A percentile compares a stretch with the other conserved stretches of the same genome.
Evolutionary conservation across 2,797 vertebrate genomes (phyloP).

Genomic region (Buphagus erythrorhynchus): DNA sequence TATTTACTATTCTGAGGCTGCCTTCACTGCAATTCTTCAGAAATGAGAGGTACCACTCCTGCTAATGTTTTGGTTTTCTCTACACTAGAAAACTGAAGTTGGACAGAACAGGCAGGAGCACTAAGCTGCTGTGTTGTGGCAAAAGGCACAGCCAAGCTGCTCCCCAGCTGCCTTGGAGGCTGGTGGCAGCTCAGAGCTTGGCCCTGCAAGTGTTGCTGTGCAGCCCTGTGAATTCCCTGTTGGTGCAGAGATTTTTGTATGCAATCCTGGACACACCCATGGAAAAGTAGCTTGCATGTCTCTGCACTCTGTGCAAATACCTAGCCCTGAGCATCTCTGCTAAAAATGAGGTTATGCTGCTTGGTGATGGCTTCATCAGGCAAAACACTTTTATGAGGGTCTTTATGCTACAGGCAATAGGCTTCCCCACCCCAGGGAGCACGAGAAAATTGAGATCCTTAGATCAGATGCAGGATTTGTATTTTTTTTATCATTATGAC

Average conservation of each 20-base stretch:
- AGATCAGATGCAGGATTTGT: background rate
- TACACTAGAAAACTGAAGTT: background rate
- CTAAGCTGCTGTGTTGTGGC: background rate
- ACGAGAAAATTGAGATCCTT: background rate
- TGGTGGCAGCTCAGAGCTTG: background rate
- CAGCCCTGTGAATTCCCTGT: background rate
- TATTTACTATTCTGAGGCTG: background rate
- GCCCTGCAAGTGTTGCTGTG: background rate
- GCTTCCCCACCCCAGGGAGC: background rate
- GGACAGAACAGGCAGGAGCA: background rate
- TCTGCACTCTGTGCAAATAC: background rate
- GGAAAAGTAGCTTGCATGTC: background rate
- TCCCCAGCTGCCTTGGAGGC: background rate
- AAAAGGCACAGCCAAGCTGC: background rate
- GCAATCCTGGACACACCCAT: rapidly evolving
- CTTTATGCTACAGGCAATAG: background rate
- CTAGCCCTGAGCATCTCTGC: background rate
- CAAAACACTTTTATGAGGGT: background rate
- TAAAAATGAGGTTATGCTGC: background rate
- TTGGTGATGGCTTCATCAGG: background rate
- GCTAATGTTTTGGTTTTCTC: background rate
- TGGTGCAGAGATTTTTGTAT: background rate
- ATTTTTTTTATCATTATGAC: background rate
- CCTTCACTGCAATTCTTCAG: background rate
- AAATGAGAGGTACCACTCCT: background rate